A percentile compares a stretch with the other conserved stretches of the same genome.
phyloP scores from a whole-genome alignment of 2,888 invertebrate genomes.

The Thelaira solivaga region DNA sequence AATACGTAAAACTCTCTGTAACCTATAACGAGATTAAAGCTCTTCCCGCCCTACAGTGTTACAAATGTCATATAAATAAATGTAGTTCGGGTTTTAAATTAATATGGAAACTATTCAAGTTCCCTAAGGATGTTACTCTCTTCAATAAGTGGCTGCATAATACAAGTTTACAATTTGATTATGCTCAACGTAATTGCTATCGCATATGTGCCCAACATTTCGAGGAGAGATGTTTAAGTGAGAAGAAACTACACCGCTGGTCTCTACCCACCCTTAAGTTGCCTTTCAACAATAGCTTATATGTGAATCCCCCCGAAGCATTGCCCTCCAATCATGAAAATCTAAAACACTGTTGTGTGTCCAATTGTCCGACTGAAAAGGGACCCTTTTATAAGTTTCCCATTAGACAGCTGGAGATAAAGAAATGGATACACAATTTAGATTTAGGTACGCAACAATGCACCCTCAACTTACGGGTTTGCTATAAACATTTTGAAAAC shows the following conservation, averaged over 20 bases:
- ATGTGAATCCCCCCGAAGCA: slow-evolving; percentile 59
- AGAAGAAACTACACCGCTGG: slow-evolving; percentile 57
- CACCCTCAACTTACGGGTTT: slow-evolving; percentile 52
- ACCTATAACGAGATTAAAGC: slow-evolving; percentile 43
- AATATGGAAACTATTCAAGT: slow-evolving; percentile 64
- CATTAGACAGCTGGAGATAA: neutral
- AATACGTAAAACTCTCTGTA: slow-evolving; percentile 34
- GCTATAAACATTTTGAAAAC: slow-evolving; percentile 60
- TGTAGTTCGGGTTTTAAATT: slow-evolving; percentile 67
- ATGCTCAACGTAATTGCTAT: slow-evolving; percentile 64
- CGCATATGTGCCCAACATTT: slow-evolving; percentile 70
- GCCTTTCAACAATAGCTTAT: slow-evolving; percentile 55
- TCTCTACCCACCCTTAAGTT: slow-evolving; percentile 62
- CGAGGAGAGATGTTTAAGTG: slow-evolving; percentile 63
- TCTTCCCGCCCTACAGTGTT: slow-evolving; percentile 59
- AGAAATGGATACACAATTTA: slow-evolving; percentile 62
- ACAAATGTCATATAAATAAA: slow-evolving; percentile 68
- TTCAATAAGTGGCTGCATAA: slow-evolving; percentile 70
- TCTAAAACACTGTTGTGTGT: slow-evolving; percentile 56
- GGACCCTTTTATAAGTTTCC: slow-evolving; percentile 59
- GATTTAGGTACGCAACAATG: slow-evolving; percentile 47
- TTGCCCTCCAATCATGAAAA: slow-evolving; percentile 57
- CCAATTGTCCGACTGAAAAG: slow-evolving; percentile 35
- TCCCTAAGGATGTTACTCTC: slow-evolving; percentile 63
- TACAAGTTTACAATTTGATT: slow-evolving; percentile 66